A percentile compares a stretch with the other conserved stretches of the same genome.
Conservation (phyloP, 2,113 vertebrate genomes). For the Sander vitreus region DNA sequence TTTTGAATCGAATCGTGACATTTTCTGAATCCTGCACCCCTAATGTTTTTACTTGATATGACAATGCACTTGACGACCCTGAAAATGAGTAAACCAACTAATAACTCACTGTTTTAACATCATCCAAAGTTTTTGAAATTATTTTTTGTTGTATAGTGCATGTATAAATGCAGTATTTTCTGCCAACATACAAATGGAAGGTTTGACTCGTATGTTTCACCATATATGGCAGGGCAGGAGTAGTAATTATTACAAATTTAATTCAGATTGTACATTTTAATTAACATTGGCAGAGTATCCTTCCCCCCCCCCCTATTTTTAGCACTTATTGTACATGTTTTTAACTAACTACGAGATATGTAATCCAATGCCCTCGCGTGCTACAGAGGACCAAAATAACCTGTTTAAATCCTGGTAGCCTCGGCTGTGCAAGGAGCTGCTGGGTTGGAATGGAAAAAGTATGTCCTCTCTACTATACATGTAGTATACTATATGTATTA, state of each 20-base stretch:
- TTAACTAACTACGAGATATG: not conserved
- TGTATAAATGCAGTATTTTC: not conserved
- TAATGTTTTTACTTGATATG: not conserved
- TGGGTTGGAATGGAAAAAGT: conserved; percentile 3
- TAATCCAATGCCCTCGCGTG: conserved; percentile 32
- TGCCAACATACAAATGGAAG: not conserved
- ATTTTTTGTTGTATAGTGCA: not conserved
- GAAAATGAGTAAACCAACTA: not conserved
- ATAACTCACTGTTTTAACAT: not conserved
- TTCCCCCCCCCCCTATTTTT: not conserved
- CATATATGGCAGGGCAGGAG: not conserved
- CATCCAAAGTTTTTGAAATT: not conserved
- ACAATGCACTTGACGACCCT: not conserved
- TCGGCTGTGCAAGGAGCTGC: not conserved
- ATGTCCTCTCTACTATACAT: not conserved
- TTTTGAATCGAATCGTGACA: too few relatives aligned
- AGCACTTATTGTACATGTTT: not conserved
- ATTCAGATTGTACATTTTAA: not conserved
- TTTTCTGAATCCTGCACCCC: too few relatives aligned
- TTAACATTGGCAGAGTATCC: not conserved
- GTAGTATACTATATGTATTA: not conserved
- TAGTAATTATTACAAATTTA: not conserved
- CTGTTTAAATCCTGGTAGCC: conserved; percentile 36
- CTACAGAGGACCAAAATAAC: conserved; percentile 57
- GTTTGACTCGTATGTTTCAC: not conserved